These are phyloP conservation scores for Ligdia adustata DNA, from an alignment of 2,888 invertebrate species.

Conservation along the genomic window DNA sequence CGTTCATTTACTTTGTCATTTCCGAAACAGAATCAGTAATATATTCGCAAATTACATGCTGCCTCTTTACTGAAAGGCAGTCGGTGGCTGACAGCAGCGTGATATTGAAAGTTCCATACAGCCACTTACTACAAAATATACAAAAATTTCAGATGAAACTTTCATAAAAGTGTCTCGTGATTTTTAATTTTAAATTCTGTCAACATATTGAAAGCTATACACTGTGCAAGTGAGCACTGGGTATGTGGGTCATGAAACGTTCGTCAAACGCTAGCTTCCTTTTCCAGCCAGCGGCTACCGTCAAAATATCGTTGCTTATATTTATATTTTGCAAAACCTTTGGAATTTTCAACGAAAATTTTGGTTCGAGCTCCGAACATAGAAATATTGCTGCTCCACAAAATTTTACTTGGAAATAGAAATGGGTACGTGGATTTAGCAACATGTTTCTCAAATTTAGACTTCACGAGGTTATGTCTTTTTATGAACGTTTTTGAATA, in stretches of 20 bases:
- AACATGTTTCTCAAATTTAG: slow-evolving; percentile 1
- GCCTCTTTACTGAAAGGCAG: no score
- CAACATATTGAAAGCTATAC: slow-evolving; percentile 42
- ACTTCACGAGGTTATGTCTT: no score
- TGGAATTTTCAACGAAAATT: slow-evolving; percentile 41
- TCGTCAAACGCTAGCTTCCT: slow-evolving; percentile 51
- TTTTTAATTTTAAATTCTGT: slow-evolving; percentile 47
- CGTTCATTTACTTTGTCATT: no score
- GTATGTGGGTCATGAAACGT: slow-evolving; percentile 29
- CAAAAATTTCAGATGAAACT: background rate
- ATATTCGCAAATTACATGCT: no score
- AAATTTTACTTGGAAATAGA: slow-evolving; percentile 13
- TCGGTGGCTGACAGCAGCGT: background rate
- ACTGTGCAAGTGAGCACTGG: slow-evolving; percentile 22
- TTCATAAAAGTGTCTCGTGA: slow-evolving; percentile 17
- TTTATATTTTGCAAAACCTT: slow-evolving; percentile 48
- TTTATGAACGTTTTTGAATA: no score
- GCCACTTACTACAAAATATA: slow-evolving; percentile 1
- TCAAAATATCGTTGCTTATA: slow-evolving; percentile 44
- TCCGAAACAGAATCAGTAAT: no score
- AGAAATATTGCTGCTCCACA: slow-evolving; percentile 9
- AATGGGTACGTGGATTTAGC: slow-evolving; percentile 9
- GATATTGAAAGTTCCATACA: background rate
- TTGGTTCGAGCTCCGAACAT: slow-evolving; percentile 27
- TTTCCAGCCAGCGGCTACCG: slow-evolving; percentile 27